Evolutionary conservation across 30 jellyfish, hydroid and myxozoan genomes (phyloP), one percentile per base, ranked within the genome.

Genomic region (Hydractinia symbiolongicarpus): DNA sequence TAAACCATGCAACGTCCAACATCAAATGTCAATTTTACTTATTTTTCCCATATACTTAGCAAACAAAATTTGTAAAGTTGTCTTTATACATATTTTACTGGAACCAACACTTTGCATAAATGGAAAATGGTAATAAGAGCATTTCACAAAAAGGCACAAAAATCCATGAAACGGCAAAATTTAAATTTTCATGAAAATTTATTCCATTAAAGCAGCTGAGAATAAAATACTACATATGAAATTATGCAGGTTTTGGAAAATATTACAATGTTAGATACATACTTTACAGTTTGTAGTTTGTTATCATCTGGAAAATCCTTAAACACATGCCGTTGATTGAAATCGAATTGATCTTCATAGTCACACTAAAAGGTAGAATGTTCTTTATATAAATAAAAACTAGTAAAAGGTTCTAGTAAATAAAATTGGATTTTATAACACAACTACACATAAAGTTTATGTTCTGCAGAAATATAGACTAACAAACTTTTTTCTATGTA

Each of bases 301-400:
- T 56, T 19, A 58, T 77, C 80, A 52, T 77, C 85, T 5, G 85
- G 85, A 77, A 77, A 77, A 54, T 58, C 79, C 5, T 77, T 79
- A 30, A 20, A 77, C 15, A 44, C 79, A 20, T 61, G 53, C 9
- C 55, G 21, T 77, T 81, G 83, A 7, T 72, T 74, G 49, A 55
- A 66, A 53, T 86, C 95, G 64, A 30, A 80, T 72, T 72, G 50
- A 53, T 58, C 83, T 52, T 82, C 94, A 30, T 58, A 84, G 67
- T 84, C 88, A 78, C 94, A 84, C 94, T 84, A 44, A 40, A 77
- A 78, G 54, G 6, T 17, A 4, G 14, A 1, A 50, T 49, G 61
- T 20, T 15, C 16, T 55, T 54, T 16, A 49, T 15, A 49, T 13
- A 57, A 14, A 20, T 15, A 77, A n/a, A 15, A 77, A 11, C 16